phyloP scores from a whole-genome alignment of 2,113 vertebrate genomes.

The Reinhardtius hippoglossoides region DNA sequence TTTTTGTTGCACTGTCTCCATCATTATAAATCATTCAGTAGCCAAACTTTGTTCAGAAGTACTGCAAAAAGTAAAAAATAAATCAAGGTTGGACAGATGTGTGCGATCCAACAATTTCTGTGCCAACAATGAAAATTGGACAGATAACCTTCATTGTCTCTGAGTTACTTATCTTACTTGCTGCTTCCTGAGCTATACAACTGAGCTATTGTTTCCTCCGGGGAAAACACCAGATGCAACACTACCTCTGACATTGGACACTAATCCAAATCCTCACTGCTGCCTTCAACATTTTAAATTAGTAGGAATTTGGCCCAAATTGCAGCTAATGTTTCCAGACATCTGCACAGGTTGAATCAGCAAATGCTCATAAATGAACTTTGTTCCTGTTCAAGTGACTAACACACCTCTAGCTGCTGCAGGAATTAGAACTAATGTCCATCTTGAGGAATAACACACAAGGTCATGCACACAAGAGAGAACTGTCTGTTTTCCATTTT shows the following conservation, averaged over 20 bases:
- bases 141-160: slow-evolving; percentile 1
- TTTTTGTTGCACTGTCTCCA: neutral
- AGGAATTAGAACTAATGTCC: neutral
- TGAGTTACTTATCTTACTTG: slow-evolving; percentile 2
- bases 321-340: neutral
- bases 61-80: neutral
- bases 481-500: too few relatives aligned
- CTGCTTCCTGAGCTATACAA: neutral
- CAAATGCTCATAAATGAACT: neutral
- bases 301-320: slow-evolving; percentile 5
- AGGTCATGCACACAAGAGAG: too few relatives aligned
- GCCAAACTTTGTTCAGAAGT: neutral
- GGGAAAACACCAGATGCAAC: slow-evolving; percentile 30
- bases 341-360: neutral
- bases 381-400: neutral
- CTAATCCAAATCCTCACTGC: slow-evolving; percentile 25
- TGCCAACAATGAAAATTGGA: neutral
- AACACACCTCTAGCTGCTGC: neutral
- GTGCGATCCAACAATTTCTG: neutral
- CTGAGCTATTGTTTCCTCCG: slow-evolving; percentile 11
- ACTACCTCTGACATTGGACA: slow-evolving; percentile 26
- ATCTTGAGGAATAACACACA: neutral
- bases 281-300: slow-evolving; percentile 13
- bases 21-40: neutral
- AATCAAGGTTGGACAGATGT: neutral